Evolutionary conservation across 2,113 vertebrate genomes (phyloP).

Genomic region (Urocitellus parryii): DNA sequence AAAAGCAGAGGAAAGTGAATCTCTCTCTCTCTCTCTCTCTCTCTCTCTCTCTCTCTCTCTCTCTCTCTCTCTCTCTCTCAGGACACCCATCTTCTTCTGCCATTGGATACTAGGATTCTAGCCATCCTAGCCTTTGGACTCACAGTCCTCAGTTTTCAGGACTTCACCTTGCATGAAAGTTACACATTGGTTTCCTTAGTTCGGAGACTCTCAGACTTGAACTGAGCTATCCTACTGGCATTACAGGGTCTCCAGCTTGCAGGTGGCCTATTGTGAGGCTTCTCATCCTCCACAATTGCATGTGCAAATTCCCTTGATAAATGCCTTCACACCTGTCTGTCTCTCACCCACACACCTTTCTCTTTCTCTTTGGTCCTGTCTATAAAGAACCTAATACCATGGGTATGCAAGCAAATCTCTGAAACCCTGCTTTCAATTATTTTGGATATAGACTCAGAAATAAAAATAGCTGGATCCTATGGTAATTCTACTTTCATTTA

Average conservation of each 20-base stretch:
- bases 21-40: no score
- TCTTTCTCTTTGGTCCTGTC: not conserved
- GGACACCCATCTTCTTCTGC: not conserved
- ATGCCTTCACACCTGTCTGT: not conserved
- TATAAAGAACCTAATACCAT: not conserved
- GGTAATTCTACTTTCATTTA: not conserved
- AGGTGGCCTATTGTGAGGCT: not conserved
- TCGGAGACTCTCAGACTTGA: not conserved
- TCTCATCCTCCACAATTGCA: not conserved
- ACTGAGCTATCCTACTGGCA: not conserved
- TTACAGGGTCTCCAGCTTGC: not conserved
- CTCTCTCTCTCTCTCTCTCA: no score
- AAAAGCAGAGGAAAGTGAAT: not conserved
- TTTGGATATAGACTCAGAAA: not conserved
- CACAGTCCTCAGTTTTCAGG: not conserved
- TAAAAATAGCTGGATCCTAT: not conserved
- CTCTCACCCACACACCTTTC: not conserved
- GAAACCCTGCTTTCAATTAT: not conserved
- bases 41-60: no score
- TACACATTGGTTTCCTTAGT: not conserved
- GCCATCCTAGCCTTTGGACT: not conserved
- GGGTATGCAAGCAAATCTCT: not conserved
- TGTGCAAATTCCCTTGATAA: not conserved
- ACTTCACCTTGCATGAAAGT: not conserved
- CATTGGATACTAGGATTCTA: not conserved